phyloP scores from a whole-genome alignment of 2,888 invertebrate species.

The Antitype chi region DNA sequence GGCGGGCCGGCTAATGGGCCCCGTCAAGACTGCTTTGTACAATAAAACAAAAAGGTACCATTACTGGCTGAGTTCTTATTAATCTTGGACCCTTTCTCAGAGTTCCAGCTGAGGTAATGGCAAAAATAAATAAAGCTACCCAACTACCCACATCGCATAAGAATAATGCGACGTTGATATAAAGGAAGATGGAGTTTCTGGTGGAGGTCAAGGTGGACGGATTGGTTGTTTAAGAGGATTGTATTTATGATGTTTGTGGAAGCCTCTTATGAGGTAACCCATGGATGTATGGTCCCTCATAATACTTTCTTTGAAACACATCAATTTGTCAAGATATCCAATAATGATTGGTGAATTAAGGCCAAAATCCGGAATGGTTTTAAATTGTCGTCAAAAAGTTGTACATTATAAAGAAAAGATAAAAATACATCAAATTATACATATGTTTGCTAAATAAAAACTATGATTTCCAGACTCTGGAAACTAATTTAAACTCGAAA shows the following conservation, averaged over 20 bases:
- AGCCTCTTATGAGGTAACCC: conserved; percentile 25
- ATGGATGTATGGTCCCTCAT: not conserved
- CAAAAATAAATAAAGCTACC: conserved; percentile 63
- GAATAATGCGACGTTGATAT: conserved; percentile 59
- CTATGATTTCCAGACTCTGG: not conserved
- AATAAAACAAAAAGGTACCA: conserved; percentile 85
- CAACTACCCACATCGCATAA: conserved; percentile 51
- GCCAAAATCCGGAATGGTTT: not conserved
- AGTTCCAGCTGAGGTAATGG: conserved; percentile 57
- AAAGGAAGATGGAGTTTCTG: conserved; percentile 35
- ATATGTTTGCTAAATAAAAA: not conserved
- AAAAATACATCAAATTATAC: not conserved
- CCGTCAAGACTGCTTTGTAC: conserved; percentile 83
- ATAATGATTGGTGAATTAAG: not conserved
- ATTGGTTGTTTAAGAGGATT: conserved; percentile 28
- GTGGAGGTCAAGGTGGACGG: conserved; percentile 37
- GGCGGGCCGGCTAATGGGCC: conserved; percentile 83
- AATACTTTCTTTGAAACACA: conserved; percentile 1
- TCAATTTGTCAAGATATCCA: not conserved
- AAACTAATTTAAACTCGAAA: not conserved
- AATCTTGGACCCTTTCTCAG: conserved; percentile 67
- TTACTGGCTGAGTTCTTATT: conserved; percentile 76
- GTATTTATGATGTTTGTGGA: conserved; percentile 40
- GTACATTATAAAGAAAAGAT: too few species aligned
- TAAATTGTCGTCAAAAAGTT: not conserved